Conservation (phyloP, 1,140 invertebrate genomes). For the Drosophila pallidifrons region DNA sequence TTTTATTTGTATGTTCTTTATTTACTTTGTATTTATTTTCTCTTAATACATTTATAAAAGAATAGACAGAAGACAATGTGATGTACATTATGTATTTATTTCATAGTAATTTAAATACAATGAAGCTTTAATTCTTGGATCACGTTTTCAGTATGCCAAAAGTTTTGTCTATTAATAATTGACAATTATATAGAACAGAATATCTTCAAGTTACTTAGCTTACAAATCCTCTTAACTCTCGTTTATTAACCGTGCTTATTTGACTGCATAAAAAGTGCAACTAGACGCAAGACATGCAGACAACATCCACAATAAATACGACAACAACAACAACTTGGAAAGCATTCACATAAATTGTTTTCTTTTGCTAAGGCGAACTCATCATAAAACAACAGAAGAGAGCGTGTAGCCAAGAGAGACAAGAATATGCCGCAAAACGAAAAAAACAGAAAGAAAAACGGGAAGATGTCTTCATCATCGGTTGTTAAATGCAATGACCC, state of each 20-base stretch:
- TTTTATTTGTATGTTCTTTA: no score
- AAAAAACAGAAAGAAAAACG: slow-evolving; percentile 47
- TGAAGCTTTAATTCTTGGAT: no score
- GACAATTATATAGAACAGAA: no score
- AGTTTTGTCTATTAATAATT: no score
- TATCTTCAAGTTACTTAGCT: no score
- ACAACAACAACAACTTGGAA: slow-evolving; percentile 24
- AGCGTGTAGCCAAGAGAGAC: slow-evolving; percentile 14
- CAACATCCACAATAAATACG: not conserved
- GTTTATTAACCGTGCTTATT: slow-evolving; percentile 18
- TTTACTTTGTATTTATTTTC: no score
- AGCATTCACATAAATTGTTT: slow-evolving; percentile 73
- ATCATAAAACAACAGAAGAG: slow-evolving; percentile 44
- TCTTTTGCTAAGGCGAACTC: slow-evolving; percentile 47
- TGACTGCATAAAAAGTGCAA: slow-evolving; percentile 14
- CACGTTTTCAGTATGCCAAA: no score
- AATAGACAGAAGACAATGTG: no score
- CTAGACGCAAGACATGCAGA: not conserved
- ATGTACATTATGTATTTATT: no score
- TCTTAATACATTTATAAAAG: no score
- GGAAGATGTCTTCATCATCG: slow-evolving; percentile 79
- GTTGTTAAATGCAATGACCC: slow-evolving; percentile 57
- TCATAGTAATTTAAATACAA: no score
- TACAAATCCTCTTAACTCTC: not conserved
- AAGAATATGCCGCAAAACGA: slow-evolving; percentile 34